These are phyloP conservation scores for Condylura cristata DNA, from an alignment of 2,113 vertebrate species.

Conservation along the genomic window DNA sequence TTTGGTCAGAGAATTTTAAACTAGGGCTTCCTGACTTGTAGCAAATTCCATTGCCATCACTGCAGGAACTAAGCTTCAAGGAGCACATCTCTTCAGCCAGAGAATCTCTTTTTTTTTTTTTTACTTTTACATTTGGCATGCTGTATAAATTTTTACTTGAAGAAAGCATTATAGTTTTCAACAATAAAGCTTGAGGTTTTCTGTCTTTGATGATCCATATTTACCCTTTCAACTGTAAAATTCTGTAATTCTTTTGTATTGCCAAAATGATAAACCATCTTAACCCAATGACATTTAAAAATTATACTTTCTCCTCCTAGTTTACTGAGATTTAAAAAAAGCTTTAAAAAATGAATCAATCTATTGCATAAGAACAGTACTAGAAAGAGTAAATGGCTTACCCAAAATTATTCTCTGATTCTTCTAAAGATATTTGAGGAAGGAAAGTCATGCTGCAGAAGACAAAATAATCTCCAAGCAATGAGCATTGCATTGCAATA, in stretches of 20 bases:
- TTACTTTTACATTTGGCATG: constrained; percentile 28
- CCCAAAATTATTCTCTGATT: constrained; percentile 20
- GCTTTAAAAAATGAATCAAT: background rate
- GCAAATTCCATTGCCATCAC: background rate
- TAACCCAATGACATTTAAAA: constrained; percentile 30
- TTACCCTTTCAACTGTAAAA: constrained; percentile 38
- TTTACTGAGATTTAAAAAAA: background rate
- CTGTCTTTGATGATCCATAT: constrained; percentile 12
- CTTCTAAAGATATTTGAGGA: background rate
- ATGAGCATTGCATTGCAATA: background rate
- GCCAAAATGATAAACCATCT: background rate
- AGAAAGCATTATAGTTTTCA: constrained; percentile 36
- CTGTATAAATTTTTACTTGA: constrained; percentile 41
- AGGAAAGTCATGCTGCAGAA: background rate
- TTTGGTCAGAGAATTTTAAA: background rate
- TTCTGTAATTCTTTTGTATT: constrained; percentile 32
- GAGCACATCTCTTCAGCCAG: background rate
- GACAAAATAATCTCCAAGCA: constrained; percentile 14
- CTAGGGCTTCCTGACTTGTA: background rate
- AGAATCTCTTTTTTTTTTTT: constrained; percentile 12
- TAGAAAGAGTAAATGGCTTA: background rate
- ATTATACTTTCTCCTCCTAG: constrained; percentile 16
- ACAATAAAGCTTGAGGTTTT: constrained; percentile 24
- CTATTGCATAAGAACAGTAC: background rate
- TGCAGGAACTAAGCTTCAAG: background rate